phyloP scores from a whole-genome alignment of 2,113 vertebrate species.

The Corvus cornix region DNA sequence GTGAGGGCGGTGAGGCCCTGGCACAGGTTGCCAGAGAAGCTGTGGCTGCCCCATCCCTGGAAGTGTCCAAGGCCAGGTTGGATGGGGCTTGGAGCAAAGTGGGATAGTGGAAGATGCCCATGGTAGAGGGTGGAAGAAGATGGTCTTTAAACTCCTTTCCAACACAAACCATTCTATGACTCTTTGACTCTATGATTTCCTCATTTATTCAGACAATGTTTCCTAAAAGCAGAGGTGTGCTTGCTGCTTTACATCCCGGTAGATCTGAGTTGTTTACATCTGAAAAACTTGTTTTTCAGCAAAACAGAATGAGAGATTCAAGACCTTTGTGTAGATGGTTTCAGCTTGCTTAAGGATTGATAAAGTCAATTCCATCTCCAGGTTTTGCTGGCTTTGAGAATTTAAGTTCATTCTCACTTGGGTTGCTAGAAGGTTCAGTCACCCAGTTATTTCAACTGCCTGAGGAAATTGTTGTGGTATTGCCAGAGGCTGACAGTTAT shows the following conservation, averaged over 20 bases:
- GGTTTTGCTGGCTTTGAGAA: background rate
- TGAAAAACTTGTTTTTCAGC: background rate
- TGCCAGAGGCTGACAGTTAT: background rate
- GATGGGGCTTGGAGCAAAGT: accelerated
- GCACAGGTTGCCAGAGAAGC: background rate
- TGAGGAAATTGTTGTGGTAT: background rate
- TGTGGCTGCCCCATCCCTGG: background rate
- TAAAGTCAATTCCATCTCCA: background rate
- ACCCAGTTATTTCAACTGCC: background rate
- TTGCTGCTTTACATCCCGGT: background rate
- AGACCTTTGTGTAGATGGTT: background rate
- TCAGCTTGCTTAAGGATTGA: background rate
- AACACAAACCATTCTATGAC: background rate
- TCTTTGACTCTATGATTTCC: too few relatives aligned
- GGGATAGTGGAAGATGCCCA: accelerated
- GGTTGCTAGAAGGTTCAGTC: background rate
- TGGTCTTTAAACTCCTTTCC: background rate
- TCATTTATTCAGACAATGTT: background rate
- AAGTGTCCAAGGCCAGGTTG: accelerated
- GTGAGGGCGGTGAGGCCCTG: background rate
- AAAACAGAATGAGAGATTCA: background rate
- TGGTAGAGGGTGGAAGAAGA: accelerated
- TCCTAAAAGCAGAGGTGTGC: background rate
- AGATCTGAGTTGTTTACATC: background rate
- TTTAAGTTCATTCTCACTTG: background rate